Conservation (phyloP, 2,888 invertebrate species). For the Myopa testacea region DNA sequence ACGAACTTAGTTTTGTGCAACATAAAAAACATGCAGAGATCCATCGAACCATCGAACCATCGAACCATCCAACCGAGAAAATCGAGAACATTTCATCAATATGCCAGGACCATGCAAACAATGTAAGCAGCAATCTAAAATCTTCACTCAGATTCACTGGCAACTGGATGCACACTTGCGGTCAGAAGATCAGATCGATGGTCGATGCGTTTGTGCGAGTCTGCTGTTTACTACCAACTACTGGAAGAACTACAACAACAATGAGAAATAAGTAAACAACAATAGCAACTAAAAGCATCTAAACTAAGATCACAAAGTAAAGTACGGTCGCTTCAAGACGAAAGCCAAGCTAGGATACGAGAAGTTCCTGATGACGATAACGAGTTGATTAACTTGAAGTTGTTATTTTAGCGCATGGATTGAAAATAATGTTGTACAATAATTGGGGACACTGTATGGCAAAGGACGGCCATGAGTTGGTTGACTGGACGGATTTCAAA, state of each 20-base stretch:
- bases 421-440: background rate
- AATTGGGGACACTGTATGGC: too few relatives aligned
- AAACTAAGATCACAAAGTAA: background rate
- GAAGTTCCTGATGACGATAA: background rate
- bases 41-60: background rate
- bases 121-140: background rate
- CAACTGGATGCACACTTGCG: background rate
- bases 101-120: background rate
- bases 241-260: background rate
- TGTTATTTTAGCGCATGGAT: background rate
- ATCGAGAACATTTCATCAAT: background rate
- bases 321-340: background rate
- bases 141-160: background rate
- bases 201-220: background rate
- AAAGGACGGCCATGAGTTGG: too few relatives aligned
- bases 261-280: background rate
- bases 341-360: background rate
- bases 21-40: background rate
- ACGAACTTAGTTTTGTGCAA: background rate
- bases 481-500: too few relatives aligned
- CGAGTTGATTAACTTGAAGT: background rate
- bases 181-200: conserved; percentile 2
- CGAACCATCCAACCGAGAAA: background rate
- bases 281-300: background rate
- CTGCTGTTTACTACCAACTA: background rate